Evolutionary conservation across 2,113 vertebrate genomes (phyloP), one percentile per base, ranked within the genome.

Genomic region (Centrocercus urophasianus): DNA sequence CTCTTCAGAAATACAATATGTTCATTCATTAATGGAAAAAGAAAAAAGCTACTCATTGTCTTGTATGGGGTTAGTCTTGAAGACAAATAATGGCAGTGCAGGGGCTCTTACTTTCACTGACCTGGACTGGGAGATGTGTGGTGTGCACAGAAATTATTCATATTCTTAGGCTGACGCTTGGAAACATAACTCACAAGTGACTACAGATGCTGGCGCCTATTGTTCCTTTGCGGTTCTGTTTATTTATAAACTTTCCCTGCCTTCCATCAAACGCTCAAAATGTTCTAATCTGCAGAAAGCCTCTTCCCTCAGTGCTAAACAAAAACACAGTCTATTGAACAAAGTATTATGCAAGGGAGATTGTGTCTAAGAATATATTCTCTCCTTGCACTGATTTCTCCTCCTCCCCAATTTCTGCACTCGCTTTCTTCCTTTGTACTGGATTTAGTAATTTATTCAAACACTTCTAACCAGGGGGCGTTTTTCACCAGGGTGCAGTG

Each of bases 391-490:
- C 66, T 90, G 89, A 97, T 79, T 83, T 96, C 95, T 97, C 82
- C 92, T 94, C 76, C 85, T 89, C 90, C 65, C 86, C 63, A 76
- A 6, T 93, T 94, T 93, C 79, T 82, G 63, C 36, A 16, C 38
- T 95, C 86, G 47, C 45, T 90, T 84, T 67, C 32, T 92, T 95
- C 75, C 78, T 96, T 95, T 96, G 91, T 95, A 80, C 83, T 96
- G 80, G 80, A 86, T 94, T 97, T 96, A 96, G 89, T 97, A 96
- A 97, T 96, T 97, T 95, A 97, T 95, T 97, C 92, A 82, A 96
- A 82, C 75, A 69, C 92, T 96, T 96, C 88, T 94, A 94, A 96
- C 75, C 85, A 78, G 71, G 84, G 90, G 95, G 77, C 5, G 40
- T 97, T 96, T 97, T 97, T 94, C 81, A 97, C 91, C 78, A 88